Evolutionary conservation across 2,888 invertebrate genomes (phyloP).

Genomic region (Exocentrus adspersus): DNA sequence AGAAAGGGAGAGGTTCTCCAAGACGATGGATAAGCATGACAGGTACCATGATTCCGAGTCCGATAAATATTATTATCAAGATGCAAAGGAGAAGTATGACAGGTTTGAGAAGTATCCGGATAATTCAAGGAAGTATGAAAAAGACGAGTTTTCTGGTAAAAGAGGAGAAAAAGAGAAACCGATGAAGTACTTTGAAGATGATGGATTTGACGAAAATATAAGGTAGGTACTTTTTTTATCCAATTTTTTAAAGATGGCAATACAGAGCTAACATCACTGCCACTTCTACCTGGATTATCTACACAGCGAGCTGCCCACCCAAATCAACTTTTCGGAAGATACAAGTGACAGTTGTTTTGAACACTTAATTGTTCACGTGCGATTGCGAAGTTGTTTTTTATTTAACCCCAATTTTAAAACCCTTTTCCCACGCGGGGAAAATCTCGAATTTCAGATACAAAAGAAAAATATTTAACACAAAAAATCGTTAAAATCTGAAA

Average conservation of each 20-base stretch:
- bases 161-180: conserved; percentile 46
- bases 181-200: conserved; percentile 55
- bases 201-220: conserved; percentile 57
- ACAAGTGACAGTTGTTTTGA: too few relatives aligned
- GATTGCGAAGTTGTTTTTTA: too few relatives aligned
- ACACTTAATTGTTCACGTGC: too few relatives aligned
- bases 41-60: conserved; percentile 27
- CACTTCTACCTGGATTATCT: too few relatives aligned
- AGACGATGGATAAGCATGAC: conserved; percentile 23
- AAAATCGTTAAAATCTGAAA: too few relatives aligned
- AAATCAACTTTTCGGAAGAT: too few relatives aligned
- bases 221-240: conserved; percentile 44
- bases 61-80: conserved; percentile 37
- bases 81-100: conserved; percentile 40
- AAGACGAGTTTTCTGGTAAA: conserved; percentile 37
- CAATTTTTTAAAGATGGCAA: too few relatives aligned
- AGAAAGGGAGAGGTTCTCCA: conserved; percentile 33
- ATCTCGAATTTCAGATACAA: conserved; percentile 44
- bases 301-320: too few relatives aligned
- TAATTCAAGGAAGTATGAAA: conserved; percentile 29
- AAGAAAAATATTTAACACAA: too few relatives aligned
- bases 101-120: conserved; percentile 41
- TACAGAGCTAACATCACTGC: too few relatives aligned
- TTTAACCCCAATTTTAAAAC: too few relatives aligned
- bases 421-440: too few relatives aligned